These are phyloP conservation scores for Leptinotarsa haldemani DNA, from an alignment of 2,888 invertebrate genomes.

Conservation along the genomic window DNA sequence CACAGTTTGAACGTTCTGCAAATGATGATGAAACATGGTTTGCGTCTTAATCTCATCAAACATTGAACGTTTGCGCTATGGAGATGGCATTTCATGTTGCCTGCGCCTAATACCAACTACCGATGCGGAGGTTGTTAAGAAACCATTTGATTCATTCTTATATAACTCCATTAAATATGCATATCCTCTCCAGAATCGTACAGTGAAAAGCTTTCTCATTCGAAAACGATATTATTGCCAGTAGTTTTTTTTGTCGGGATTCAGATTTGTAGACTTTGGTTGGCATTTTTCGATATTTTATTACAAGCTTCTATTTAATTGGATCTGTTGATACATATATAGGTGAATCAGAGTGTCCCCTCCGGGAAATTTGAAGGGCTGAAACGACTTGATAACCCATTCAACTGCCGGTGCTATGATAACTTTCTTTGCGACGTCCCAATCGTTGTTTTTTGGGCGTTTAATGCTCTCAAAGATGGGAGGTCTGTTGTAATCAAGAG, in stretches of 20 bases:
- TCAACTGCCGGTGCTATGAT: too few relatives aligned
- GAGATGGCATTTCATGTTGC: conserved; percentile 42
- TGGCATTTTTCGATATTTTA: neutral
- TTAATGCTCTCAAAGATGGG: too few relatives aligned
- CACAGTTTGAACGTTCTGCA: conserved; percentile 39
- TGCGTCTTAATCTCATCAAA: conserved; percentile 66
- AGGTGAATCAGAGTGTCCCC: too few relatives aligned
- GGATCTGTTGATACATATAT: too few relatives aligned
- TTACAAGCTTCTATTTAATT: too few relatives aligned
- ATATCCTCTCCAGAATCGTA: conserved; percentile 40
- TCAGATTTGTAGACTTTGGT: neutral
- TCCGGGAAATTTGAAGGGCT: too few relatives aligned
- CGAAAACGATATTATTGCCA: conserved; percentile 28
- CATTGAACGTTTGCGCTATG: conserved; percentile 55
- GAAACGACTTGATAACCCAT: too few relatives aligned
- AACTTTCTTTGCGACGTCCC: too few relatives aligned
- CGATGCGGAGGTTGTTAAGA: conserved; percentile 37
- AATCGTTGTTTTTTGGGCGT: too few relatives aligned
- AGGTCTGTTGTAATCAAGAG: too few relatives aligned
- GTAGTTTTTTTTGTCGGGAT: neutral
- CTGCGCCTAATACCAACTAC: conserved; percentile 43
- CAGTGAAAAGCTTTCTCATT: conserved; percentile 44
- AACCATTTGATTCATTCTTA: conserved; percentile 44
- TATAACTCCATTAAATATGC: conserved; percentile 50
- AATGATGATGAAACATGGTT: conserved; percentile 65